Evolutionary conservation across 2,797 vertebrate genomes (phyloP).

Genomic region (Muraenolepis orangiensis): DNA sequence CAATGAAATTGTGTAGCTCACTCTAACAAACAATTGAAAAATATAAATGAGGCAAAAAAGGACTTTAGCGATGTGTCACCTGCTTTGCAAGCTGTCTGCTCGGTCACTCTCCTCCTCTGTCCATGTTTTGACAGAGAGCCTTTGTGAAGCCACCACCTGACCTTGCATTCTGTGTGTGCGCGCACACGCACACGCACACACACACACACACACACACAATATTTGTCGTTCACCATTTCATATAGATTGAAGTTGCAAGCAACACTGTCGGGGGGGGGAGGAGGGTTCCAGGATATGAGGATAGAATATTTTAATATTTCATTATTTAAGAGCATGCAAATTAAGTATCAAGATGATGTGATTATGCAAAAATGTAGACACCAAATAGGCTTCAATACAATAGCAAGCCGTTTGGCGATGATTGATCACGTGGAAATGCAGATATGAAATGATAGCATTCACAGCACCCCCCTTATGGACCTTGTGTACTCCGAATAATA

Average conservation of each 20-base stretch:
- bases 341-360: not conserved
- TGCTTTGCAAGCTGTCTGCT: conserved; percentile 61
- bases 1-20: no score
- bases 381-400: not conserved
- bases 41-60: no score
- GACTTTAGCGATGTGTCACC: no score
- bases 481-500: not conserved
- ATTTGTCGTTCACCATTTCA: not conserved
- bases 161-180: conserved; percentile 64
- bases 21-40: no score
- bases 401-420: not conserved
- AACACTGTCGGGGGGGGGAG: no score
- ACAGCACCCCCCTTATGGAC: not conserved
- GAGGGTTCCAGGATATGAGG: no score
- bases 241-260: no score
- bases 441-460: not conserved
- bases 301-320: not conserved
- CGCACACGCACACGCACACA: conserved; percentile 9
- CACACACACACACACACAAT: conserved; percentile 11
- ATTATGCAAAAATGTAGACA: not conserved
- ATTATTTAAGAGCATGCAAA: not conserved
- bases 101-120: conserved; percentile 64
- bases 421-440: not conserved
- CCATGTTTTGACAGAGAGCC: conserved; percentile 61
- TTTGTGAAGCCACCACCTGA: conserved; percentile 58